Base-by-base conservation (phyloP, 1,140 invertebrate genomes). In the Diabrotica virgifera region DNA sequence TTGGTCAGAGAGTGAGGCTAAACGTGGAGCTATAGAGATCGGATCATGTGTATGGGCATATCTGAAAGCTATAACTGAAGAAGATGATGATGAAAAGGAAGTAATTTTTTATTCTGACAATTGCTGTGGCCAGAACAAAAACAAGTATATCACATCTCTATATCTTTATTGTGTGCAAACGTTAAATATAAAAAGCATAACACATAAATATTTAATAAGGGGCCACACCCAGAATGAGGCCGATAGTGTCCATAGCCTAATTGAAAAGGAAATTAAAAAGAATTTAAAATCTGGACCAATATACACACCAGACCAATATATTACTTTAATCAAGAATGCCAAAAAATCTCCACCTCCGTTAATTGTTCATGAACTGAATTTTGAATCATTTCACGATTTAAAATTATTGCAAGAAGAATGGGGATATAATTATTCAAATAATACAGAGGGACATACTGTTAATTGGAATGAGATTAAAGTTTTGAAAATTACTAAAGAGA, bases 101-200 rank as follows among this genome's bases (percentile, higher is more conserved):
- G n/a, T 61, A 6, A 36, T 53, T 8, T n/a, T n/a, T n/a, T n/a
- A n/a, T n/a, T n/a, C 37, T 11, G 78, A 80, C 56, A 81, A 80
- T 69, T 81, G 78, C 66, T 59, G 57, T 9, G 78, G 78, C 0
- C 79, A 81, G 72, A 75, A 80, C 59, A 78, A 81, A 69, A 81
- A 81, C 67, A 74, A 74, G 66, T 78, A 64, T 59, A 68, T 80
- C 7, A 66, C 74, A 58, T 53, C 70, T 5, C 60, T 77, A 57
- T 80, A 78, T 63, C 11, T 74, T 6, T 77, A 75, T 64, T 76
- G 74, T n/a, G 70, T 78, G 1, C n/a, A n/a, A n/a, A n/a, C n/a
- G n/a, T 67, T 73, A 13, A 59, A 74, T 57, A 74, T 77, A 14
- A 64, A 74, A 36, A 57, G 65, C 12, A 79, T 80, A 6, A 77